Evolutionary conservation across 2,113 vertebrate species (phyloP).

Genomic region (Pteropus alecto): DNA sequence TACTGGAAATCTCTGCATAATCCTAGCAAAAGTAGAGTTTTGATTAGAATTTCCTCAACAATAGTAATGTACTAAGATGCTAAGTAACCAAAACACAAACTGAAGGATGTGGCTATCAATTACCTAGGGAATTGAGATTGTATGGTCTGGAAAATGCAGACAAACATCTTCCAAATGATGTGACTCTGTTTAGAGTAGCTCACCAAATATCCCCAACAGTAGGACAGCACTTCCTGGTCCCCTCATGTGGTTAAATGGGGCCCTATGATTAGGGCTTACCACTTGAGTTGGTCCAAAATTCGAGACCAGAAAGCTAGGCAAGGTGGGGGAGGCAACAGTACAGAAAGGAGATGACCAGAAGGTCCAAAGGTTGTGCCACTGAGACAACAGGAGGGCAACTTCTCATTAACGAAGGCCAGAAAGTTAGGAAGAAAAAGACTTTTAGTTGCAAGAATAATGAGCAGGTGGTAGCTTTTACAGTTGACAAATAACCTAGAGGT

Average conservation of each 20-base stretch:
- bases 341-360: background rate
- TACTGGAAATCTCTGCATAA: background rate
- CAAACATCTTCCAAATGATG: background rate
- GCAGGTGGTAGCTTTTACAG: background rate
- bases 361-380: background rate
- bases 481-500: background rate
- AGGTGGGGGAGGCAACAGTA: background rate
- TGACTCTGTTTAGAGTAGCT: background rate
- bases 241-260: background rate
- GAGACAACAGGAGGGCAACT: background rate
- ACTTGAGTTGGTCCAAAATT: background rate
- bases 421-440: background rate
- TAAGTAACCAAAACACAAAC: background rate
- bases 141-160: background rate
- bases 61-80: background rate
- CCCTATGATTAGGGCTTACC: background rate
- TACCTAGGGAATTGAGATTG: background rate
- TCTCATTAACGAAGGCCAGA: background rate
- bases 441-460: background rate
- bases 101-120: background rate
- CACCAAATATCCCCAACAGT: background rate
- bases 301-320: background rate
- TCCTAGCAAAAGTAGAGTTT: background rate
- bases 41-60: background rate
- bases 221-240: background rate